phyloP scores from a whole-genome alignment of 92 coral and sea anemone genomes.

The Diadumene lineata region DNA sequence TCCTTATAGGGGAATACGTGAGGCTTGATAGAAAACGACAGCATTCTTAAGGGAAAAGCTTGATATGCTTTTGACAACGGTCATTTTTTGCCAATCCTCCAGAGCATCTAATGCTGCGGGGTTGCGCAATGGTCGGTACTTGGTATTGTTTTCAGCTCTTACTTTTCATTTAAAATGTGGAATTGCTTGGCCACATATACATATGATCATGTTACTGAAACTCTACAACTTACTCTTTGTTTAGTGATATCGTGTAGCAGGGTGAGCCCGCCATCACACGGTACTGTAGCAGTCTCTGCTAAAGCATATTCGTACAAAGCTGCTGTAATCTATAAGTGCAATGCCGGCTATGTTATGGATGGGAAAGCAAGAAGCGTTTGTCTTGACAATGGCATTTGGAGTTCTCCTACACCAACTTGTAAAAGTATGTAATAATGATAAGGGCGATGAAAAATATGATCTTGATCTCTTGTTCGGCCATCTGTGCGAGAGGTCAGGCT shows the following conservation, averaged over 20 bases:
- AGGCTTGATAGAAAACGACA: no score
- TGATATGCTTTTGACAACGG: no score
- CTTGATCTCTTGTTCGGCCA: no score
- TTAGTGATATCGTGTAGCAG: slow-evolving; percentile 16
- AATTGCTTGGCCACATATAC: not conserved
- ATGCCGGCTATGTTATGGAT: slow-evolving; percentile 36
- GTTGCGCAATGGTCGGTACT: no score
- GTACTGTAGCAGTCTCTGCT: slow-evolving; percentile 24
- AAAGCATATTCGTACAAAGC: slow-evolving; percentile 38
- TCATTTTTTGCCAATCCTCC: no score
- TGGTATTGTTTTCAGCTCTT: not conserved
- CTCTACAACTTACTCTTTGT: not conserved
- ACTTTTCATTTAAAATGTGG: no score
- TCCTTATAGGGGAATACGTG: no score
- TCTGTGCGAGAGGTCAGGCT: no score
- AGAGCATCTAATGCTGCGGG: no score
- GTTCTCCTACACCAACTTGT: slow-evolving; percentile 53
- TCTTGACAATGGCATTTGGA: slow-evolving; percentile 66
- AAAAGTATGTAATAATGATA: slow-evolving; percentile 37
- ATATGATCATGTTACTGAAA: not conserved
- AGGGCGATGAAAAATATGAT: not conserved
- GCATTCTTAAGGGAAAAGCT: no score
- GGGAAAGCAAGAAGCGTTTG: slow-evolving; percentile 60
- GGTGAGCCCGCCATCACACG: slow-evolving; percentile 29
- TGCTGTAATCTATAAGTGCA: slow-evolving; percentile 50